A percentile compares a stretch with the other conserved stretches of the same genome.
Evolutionary conservation across 2,113 vertebrate species (phyloP).

Genomic region (Poicephalus gulielmi): DNA sequence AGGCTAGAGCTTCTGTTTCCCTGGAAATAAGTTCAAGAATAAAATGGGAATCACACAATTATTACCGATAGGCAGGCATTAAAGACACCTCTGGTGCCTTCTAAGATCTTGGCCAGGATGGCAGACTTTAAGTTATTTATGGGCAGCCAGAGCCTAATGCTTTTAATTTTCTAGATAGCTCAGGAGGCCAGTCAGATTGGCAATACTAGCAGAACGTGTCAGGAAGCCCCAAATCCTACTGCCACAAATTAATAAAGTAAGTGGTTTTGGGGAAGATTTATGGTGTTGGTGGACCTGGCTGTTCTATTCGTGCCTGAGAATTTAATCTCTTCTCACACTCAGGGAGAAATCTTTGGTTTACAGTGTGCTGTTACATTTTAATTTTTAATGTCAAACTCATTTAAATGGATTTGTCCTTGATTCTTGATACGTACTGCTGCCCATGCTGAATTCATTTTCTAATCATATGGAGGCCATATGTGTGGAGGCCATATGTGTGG

Average conservation of each 20-base stretch:
- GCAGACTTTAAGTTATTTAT: constrained; percentile 24
- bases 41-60: constrained; percentile 1
- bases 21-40: not conserved
- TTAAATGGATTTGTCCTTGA: not conserved
- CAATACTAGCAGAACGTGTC: not conserved
- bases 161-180: constrained; percentile 35
- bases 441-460: constrained; percentile 22
- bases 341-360: not conserved
- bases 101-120: not conserved
- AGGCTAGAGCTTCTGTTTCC: constrained; percentile 18
- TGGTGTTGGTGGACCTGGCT: not conserved
- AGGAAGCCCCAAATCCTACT: not conserved
- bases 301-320: not conserved
- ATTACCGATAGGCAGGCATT: not conserved
- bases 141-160: not conserved
- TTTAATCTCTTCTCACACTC: not conserved
- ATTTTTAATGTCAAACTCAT: not conserved
- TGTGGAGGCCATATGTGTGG: not conserved
- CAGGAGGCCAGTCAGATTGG: not conserved
- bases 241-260: not conserved
- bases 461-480: constrained; percentile 34
- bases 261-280: accelerated
- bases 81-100: not conserved
- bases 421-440: not conserved
- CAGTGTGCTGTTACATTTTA: not conserved